Evolutionary conservation across 2,113 vertebrate species (phyloP), one percentile per base, ranked within the genome.

Genomic region (Sapayoa aenigma): DNA sequence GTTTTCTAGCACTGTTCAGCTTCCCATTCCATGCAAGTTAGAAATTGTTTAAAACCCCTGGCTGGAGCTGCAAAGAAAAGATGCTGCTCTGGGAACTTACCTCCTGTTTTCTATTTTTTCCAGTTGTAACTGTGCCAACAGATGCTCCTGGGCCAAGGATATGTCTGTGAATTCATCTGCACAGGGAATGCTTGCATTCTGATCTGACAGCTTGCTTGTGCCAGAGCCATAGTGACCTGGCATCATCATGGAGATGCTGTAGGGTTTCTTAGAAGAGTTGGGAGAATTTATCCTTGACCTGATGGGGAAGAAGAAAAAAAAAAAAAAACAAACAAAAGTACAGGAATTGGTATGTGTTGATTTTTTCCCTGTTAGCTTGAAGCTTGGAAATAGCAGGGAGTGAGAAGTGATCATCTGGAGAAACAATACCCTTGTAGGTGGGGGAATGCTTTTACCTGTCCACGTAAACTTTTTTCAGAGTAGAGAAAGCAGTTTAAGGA

Each of bases 101-200:
- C 97, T 98, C 84, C 96, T 97, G 96, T 93, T 98, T 93, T 98
- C 98, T 46, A 94, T 79, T 37, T 97, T 98, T 95, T 99, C 99
- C 55, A 98, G 83, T 37, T 98, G 87, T 44, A 99, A 65, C 27
- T 97, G 95, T 55, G 96, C 94, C 20, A 98, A 95, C 66, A 99
- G 95, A 69, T 12, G 95, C 73, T 99, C 98, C 59, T 96, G 95
- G 10, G 97, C 63, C 2, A 98, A 98, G 31, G 98, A 95, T 0
- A 92, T 74, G 5, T 93, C 94, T 20, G 96, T 75, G 94, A 99
- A 92, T 59, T 98, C 92, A 39, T 74, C 82, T 5, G 42, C 18
- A 5, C 87, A 41, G 28, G 93, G 73, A 53, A 74, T 5, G 12
- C 6, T 80, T 49, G 56, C 47, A 33, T 76, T 90, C 52, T 10